phyloP scores from a whole-genome alignment of 2,888 invertebrate species.

The Cephus runcator region DNA sequence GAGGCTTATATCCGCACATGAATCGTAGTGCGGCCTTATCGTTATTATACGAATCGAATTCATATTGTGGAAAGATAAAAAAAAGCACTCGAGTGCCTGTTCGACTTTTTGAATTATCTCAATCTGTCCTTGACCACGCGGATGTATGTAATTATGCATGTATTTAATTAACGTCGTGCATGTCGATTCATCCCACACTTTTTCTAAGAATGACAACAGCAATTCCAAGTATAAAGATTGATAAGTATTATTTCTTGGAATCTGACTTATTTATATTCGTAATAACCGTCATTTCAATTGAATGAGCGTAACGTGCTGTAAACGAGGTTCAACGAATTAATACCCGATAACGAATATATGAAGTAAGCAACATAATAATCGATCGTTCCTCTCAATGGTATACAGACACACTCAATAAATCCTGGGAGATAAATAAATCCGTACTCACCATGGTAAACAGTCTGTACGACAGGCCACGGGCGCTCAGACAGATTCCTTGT shows the following conservation, averaged over 20 bases:
- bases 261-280: not conserved
- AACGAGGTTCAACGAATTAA: not conserved
- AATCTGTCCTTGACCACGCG: not conserved
- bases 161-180: not conserved
- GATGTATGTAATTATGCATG: not conserved
- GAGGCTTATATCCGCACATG: not conserved
- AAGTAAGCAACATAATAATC: not conserved
- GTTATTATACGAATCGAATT: not conserved
- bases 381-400: not conserved
- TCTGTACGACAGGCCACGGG: not conserved
- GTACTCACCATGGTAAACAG: conserved; percentile 36
- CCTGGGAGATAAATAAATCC: not conserved
- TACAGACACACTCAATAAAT: not conserved
- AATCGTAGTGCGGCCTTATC: not conserved
- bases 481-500: conserved; percentile 10
- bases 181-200: not conserved
- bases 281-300: not conserved
- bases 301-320: not conserved
- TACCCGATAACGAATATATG: not conserved
- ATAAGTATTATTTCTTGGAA: not conserved
- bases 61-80: not conserved
- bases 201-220: not conserved
- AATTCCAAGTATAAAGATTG: not conserved
- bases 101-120: not conserved
- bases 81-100: not conserved